Conservation (phyloP, 2,888 invertebrate genomes). For the Malacosoma neustria region DNA sequence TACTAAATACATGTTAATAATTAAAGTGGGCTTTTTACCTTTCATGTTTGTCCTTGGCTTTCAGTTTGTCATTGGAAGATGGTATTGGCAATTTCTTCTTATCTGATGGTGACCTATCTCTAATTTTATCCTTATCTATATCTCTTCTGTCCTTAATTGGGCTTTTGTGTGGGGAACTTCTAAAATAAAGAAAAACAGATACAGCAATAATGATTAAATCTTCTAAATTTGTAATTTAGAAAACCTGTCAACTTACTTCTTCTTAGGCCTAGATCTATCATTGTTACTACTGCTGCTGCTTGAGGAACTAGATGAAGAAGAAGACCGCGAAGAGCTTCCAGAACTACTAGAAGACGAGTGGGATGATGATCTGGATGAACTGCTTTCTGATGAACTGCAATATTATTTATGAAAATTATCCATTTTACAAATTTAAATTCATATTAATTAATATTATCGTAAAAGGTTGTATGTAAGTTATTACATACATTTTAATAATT, state of each 20-base stretch:
- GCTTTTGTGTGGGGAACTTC: conserved; percentile 62
- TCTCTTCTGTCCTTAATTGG: conserved; percentile 65
- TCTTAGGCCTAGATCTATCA: conserved; percentile 77
- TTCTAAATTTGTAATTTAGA: too few relatives aligned
- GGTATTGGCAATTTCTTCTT: conserved; percentile 53
- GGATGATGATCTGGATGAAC: conserved; percentile 86
- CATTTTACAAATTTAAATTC: too few relatives aligned
- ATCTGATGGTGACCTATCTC: conserved; percentile 61
- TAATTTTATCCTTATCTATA: conserved; percentile 54
- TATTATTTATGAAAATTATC: too few relatives aligned
- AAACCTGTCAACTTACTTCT: conserved; percentile 64
- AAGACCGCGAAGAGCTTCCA: conserved; percentile 72
- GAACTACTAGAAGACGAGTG: conserved; percentile 87
- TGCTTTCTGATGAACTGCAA: conserved; percentile 84
- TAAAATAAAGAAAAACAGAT: too few relatives aligned
- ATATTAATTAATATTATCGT: too few relatives aligned
- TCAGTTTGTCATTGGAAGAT: conserved; percentile 49
- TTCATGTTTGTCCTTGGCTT: conserved; percentile 62
- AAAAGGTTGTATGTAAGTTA: too few relatives aligned
- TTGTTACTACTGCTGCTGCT: conserved; percentile 79
- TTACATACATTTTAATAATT: too few relatives aligned
- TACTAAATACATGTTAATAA: too few relatives aligned
- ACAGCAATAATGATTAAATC: too few relatives aligned
- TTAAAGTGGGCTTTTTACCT: conserved; percentile 45
- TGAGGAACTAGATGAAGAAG: conserved; percentile 78